Percentiles rank a stretch among this genome's conserved stretches.
phyloP scores from a whole-genome alignment of 2,113 vertebrate species.

The Cacatua alba region DNA sequence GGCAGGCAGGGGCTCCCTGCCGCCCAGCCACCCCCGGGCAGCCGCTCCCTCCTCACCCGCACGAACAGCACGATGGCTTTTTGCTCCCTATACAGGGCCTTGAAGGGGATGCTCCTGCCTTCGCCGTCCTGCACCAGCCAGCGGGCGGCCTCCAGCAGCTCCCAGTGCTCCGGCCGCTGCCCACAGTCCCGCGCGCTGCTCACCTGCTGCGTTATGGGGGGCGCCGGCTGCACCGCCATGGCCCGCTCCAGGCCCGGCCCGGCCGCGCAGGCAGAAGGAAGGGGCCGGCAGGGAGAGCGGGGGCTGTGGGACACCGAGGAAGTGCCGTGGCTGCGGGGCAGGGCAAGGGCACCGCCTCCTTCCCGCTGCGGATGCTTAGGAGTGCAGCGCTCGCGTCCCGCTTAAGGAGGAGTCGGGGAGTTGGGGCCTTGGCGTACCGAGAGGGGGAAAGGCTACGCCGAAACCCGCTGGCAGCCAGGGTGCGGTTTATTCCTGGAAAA shows the following conservation, averaged over 20 bases:
- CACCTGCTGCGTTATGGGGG: conserved; percentile 82
- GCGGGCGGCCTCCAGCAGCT: conserved; percentile 55
- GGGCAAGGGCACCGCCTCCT: fast-evolving
- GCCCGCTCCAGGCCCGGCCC: background rate
- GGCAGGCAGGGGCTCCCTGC: background rate
- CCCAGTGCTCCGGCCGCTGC: background rate
- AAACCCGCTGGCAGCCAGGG: fast-evolving
- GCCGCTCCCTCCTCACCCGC: conserved; percentile 78
- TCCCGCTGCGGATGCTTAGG: background rate
- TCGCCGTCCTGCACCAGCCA: conserved; percentile 77
- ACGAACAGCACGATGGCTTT: conserved; percentile 88
- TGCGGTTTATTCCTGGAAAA: fast-evolving
- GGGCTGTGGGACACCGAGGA: background rate
- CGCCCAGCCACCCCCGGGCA: too few relatives aligned
- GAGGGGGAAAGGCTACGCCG: background rate
- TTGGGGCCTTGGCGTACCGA: background rate
- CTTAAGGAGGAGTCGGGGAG: fast-evolving
- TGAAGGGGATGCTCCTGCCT: conserved; percentile 76
- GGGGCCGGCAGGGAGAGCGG: background rate
- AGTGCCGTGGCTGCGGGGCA: background rate
- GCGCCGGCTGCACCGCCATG: conserved; percentile 39
- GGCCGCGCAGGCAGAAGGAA: too few relatives aligned
- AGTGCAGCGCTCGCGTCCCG: too few relatives aligned
- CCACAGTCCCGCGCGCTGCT: background rate
- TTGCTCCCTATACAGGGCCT: conserved; percentile 77